These are phyloP conservation scores for Ispidina lecontei DNA, from an alignment of 2,797 vertebrate genomes.

Conservation along the genomic window DNA sequence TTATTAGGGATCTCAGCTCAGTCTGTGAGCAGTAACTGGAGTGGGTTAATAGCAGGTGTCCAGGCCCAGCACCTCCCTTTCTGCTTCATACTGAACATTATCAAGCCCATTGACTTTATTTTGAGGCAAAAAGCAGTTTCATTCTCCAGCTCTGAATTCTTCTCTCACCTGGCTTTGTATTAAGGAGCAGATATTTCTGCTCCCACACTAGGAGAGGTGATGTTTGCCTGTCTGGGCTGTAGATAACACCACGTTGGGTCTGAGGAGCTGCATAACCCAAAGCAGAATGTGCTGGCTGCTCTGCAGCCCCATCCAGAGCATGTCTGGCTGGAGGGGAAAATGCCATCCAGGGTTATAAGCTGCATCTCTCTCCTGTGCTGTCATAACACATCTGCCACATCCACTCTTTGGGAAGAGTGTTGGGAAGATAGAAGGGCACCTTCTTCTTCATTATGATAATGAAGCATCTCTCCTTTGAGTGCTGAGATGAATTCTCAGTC, in stretches of 20 bases:
- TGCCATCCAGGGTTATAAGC: neutral
- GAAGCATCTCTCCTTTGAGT: neutral
- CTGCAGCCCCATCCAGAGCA: neutral
- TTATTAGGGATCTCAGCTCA: neutral
- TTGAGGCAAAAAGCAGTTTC: neutral
- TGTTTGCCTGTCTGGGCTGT: neutral
- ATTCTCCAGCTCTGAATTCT: neutral
- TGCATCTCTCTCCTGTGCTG: neutral
- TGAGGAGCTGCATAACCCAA: neutral
- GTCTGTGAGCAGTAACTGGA: neutral
- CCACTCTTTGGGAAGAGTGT: neutral
- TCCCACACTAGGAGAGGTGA: neutral
- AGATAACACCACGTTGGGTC: neutral
- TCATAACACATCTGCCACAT: neutral
- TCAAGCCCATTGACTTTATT: neutral
- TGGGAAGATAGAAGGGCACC: neutral
- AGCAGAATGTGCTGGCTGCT: neutral
- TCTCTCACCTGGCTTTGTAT: neutral
- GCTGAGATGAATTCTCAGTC: conserved; percentile 1
- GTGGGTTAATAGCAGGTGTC: neutral
- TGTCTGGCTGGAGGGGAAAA: neutral
- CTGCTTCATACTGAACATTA: neutral
- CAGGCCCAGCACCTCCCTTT: neutral
- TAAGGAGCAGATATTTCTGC: neutral
- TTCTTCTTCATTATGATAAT: neutral